phyloP scores from a whole-genome alignment of 1,140 invertebrate species.

The Aphaenogaster ashmeadi region DNA sequence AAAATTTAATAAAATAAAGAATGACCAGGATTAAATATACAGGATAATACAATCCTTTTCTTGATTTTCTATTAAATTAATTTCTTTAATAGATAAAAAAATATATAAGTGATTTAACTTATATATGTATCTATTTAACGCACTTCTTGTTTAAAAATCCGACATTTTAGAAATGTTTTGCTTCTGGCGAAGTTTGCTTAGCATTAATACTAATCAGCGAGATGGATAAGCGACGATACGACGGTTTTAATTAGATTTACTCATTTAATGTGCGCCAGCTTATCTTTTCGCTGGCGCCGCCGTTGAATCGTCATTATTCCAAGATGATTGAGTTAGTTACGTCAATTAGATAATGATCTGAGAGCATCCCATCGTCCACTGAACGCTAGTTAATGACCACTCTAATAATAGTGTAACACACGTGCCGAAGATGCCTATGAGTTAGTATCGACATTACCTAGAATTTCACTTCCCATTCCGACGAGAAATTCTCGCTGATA shows the following conservation, averaged over 20 bases:
- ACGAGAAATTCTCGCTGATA: neutral
- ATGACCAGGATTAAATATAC: neutral
- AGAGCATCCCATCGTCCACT: slow-evolving; percentile 6
- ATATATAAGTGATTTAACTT: neutral
- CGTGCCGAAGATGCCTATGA: neutral
- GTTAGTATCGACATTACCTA: slow-evolving; percentile 17
- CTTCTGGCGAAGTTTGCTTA: neutral
- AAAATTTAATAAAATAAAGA: no score
- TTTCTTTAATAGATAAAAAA: neutral
- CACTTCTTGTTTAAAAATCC: neutral
- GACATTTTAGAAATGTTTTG: neutral
- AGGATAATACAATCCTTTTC: neutral
- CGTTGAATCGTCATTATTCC: slow-evolving; percentile 21
- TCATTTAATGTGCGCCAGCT: slow-evolving; percentile 12
- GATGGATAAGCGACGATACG: neutral
- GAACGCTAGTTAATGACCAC: slow-evolving; percentile 46
- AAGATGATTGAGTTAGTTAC: neutral
- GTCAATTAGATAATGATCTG: slow-evolving; percentile 45
- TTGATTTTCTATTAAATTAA: neutral
- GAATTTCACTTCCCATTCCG: slow-evolving; percentile 49
- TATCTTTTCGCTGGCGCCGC: slow-evolving; percentile 22
- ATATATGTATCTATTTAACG: neutral
- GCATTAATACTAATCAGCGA: neutral
- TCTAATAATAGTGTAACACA: slow-evolving; percentile 44
- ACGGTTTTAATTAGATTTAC: slow-evolving; percentile 22